A percentile compares a stretch with the other conserved stretches of the same genome.
phyloP scores from a whole-genome alignment of 2,888 invertebrate genomes.

The Cantharis rufa region DNA sequence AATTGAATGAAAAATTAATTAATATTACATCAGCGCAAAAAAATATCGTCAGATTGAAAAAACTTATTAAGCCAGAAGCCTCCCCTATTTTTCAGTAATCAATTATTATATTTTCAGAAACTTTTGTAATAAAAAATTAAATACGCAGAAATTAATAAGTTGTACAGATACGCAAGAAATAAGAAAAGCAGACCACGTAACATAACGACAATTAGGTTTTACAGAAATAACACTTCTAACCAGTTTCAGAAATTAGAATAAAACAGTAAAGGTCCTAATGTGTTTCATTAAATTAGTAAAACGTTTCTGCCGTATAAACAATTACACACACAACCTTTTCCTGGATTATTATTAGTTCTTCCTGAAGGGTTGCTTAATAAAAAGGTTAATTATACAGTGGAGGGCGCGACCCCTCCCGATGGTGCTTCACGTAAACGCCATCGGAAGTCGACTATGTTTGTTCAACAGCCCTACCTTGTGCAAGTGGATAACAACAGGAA shows the following conservation, averaged over 20 bases:
- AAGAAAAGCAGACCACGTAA: constrained; percentile 22
- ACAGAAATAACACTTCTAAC: constrained; percentile 45
- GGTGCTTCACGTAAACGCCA: constrained; percentile 34
- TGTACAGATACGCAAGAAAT: background rate
- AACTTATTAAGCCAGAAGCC: background rate
- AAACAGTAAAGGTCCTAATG: constrained; percentile 46
- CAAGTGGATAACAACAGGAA: constrained; percentile 26
- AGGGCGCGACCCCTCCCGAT: constrained; percentile 43
- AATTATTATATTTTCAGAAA: background rate
- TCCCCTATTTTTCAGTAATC: background rate
- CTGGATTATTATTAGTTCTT: constrained; percentile 49
- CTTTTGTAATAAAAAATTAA: background rate
- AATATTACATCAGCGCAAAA: constrained; percentile 1
- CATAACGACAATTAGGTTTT: constrained; percentile 42
- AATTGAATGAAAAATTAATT: constrained; percentile 8
- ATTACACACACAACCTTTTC: constrained; percentile 44
- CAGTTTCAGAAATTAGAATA: constrained; percentile 47
- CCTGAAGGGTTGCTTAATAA: constrained; percentile 51
- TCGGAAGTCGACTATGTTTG: constrained; percentile 39
- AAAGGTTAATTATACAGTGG: constrained; percentile 51
- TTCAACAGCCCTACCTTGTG: constrained; percentile 38
- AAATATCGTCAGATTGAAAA: background rate
- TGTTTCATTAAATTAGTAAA: constrained; percentile 50
- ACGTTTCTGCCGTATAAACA: constrained; percentile 46
- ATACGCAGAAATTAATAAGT: background rate